Conservation (phyloP, 1,140 invertebrate genomes). For the Cydia strobilella region DNA sequence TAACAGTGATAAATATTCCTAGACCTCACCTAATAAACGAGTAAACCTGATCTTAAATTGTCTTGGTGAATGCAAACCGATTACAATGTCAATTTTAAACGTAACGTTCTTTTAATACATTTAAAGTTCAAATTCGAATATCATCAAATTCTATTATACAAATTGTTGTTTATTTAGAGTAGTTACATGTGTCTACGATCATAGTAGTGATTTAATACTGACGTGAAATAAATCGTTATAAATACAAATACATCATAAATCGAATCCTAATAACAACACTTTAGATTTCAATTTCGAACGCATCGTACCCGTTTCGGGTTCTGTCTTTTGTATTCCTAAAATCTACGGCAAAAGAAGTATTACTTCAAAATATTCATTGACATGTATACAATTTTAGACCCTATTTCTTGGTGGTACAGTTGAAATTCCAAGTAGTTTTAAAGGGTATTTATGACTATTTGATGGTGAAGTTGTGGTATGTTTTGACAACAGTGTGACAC, state of each 20-base stretch:
- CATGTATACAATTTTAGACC: not conserved
- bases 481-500: not conserved
- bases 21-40: not conserved
- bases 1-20: no score
- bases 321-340: no score
- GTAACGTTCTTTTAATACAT: not conserved
- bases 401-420: not conserved
- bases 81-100: not conserved
- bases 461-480: not conserved
- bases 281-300: no score
- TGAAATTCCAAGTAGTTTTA: not conserved
- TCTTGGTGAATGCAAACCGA: not conserved
- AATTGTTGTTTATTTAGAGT: not conserved
- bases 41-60: not conserved
- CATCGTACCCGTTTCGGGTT: no score
- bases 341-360: not conserved
- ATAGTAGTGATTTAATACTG: not conserved
- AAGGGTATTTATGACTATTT: not conserved
- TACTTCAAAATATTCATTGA: not conserved
- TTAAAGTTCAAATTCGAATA: not conserved
- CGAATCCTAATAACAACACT: no score
- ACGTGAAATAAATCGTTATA: no score
- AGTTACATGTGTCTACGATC: not conserved
- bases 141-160: not conserved
- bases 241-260: no score